Percentiles rank a stretch among this genome's conserved stretches.
Conservation (phyloP, 2,797 vertebrate genomes). For the Danio albolineatus region DNA sequence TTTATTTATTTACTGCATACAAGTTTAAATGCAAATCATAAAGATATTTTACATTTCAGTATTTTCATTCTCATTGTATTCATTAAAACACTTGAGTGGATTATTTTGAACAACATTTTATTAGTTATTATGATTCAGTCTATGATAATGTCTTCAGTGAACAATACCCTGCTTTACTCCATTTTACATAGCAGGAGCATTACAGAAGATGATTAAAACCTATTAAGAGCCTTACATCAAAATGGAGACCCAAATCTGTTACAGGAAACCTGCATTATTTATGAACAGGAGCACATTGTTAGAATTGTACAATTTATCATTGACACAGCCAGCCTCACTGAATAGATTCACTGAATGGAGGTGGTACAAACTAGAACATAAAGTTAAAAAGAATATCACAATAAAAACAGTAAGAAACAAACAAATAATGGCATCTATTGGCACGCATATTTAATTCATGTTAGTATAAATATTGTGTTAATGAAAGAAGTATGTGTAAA, state of each 20-base stretch:
- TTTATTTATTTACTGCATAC: too few species aligned
- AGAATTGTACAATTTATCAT: conserved; percentile 74
- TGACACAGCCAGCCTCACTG: conserved; percentile 65
- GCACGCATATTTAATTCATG: neutral
- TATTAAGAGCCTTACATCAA: conserved; percentile 77
- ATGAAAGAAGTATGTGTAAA: neutral
- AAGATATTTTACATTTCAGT: too few species aligned
- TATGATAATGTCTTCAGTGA: neutral
- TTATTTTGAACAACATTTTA: neutral
- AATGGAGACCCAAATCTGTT: conserved; percentile 75
- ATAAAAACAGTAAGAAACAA: neutral
- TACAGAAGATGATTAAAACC: conserved; percentile 65
- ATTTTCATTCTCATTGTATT: too few species aligned
- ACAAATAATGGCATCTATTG: neutral
- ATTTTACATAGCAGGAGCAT: conserved; percentile 36
- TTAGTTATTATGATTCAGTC: neutral
- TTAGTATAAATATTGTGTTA: conserved; percentile 9
- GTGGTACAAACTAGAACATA: too few species aligned
- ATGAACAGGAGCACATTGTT: conserved; percentile 73
- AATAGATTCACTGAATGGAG: conserved; percentile 57
- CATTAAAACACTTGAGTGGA: neutral
- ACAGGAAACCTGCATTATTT: conserved; percentile 81
- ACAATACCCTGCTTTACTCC: neutral
- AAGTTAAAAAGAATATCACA: neutral
- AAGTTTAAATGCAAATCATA: too few species aligned